phyloP scores from a whole-genome alignment of 2,113 vertebrate genomes.

The Phasianus colchicus region DNA sequence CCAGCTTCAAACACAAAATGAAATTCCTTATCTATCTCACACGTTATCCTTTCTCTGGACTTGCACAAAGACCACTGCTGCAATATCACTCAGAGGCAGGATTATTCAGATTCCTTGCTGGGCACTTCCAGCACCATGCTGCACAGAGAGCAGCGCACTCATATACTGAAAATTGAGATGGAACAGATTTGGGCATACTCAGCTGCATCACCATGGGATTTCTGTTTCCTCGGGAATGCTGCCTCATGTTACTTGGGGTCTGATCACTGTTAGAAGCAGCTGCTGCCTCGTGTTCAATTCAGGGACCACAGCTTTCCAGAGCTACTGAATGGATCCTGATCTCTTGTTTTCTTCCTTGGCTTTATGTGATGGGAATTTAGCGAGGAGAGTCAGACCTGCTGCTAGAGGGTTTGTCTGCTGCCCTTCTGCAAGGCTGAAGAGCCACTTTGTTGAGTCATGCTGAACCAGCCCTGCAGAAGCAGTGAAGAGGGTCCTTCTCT shows the following conservation, averaged over 20 bases:
- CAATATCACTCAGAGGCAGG: rapidly evolving
- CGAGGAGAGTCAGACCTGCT: not conserved
- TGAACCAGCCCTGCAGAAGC: not conserved
- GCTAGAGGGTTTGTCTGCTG: not conserved
- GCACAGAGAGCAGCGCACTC: not conserved
- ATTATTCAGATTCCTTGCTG: not conserved
- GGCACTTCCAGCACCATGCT: not conserved
- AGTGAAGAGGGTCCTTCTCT: not conserved
- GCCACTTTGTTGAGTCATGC: not conserved
- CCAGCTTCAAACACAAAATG: not conserved
- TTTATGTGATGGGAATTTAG: not conserved
- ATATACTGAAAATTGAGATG: not conserved
- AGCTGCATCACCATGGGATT: not conserved
- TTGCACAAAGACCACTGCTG: rapidly evolving
- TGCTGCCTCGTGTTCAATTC: not conserved
- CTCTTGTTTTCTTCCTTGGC: not conserved
- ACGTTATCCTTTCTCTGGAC: not conserved
- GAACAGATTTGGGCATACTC: not conserved
- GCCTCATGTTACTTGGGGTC: not conserved
- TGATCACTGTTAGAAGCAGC: not conserved
- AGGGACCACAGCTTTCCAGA: rapidly evolving
- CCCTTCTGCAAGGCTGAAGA: not conserved
- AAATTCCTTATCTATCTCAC: not conserved
- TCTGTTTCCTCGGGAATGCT: not conserved
- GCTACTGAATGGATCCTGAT: not conserved